Percentiles rank a stretch among this genome's conserved stretches.
These are phyloP conservation scores for Trichonephila clavata DNA, from an alignment of 1,140 invertebrate species.

Conservation along the genomic window DNA sequence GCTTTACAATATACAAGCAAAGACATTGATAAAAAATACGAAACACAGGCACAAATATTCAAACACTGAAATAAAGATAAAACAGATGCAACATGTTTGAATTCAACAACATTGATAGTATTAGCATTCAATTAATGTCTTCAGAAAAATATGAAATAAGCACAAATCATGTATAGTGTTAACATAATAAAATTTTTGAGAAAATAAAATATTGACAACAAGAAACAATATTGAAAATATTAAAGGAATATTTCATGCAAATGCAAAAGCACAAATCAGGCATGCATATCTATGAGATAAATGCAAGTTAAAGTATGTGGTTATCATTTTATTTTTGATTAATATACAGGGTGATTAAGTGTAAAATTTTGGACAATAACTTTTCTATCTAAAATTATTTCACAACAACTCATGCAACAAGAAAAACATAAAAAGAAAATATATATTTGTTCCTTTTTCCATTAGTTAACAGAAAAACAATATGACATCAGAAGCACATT, in stretches of 20 bases:
- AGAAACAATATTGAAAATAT: background rate
- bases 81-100: background rate
- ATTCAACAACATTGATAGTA: background rate
- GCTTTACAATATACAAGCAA: background rate
- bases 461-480: background rate
- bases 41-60: background rate
- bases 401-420: background rate
- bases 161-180: background rate
- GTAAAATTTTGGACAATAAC: background rate
- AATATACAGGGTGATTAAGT: slow-evolving; percentile 37
- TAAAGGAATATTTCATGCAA: background rate
- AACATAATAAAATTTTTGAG: background rate
- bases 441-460: background rate
- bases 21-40: background rate
- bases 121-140: background rate
- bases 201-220: background rate
- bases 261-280: background rate
- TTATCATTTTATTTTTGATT: slow-evolving; percentile 27
- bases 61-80: background rate
- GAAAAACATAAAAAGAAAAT: background rate
- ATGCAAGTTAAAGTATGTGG: slow-evolving; percentile 10
- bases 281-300: background rate
- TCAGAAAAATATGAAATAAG: background rate
- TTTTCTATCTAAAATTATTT: background rate
- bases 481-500: too few relatives aligned